These are phyloP conservation scores for Drosophila heteroneura DNA, from an alignment of 2,888 invertebrate genomes.

Conservation along the genomic window DNA sequence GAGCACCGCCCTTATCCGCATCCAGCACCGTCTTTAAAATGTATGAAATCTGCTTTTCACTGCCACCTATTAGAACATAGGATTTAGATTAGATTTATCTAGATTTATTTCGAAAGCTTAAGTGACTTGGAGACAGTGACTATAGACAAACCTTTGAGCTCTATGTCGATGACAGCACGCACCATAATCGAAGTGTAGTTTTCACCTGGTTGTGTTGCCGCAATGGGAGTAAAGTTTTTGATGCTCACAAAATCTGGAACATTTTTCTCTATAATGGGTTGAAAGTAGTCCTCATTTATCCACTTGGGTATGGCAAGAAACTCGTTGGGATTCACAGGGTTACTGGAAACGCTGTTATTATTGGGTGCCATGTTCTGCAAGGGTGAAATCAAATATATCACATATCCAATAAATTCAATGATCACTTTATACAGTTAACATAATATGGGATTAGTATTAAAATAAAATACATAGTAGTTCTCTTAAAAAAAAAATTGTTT, in stretches of 20 bases:
- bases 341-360: slow-evolving; percentile 7
- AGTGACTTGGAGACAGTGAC: background rate
- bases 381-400: background rate
- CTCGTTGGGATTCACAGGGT: slow-evolving; percentile 70
- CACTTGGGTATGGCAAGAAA: slow-evolving; percentile 69
- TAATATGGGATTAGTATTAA: too few relatives aligned
- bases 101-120: background rate
- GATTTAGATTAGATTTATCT: background rate
- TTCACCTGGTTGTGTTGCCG: slow-evolving; percentile 81
- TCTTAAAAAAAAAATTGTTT: too few relatives aligned
- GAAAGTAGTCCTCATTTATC: slow-evolving; percentile 75
- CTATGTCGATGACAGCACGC: slow-evolving; percentile 69
- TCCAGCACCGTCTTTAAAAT: slow-evolving; percentile 78
- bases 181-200: slow-evolving; percentile 83
- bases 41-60: slow-evolving; percentile 64
- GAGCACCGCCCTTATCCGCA: slow-evolving; percentile 40
- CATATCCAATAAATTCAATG: background rate
- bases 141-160: slow-evolving; percentile 67
- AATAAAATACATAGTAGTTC: too few relatives aligned
- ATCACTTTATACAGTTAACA: background rate
- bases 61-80: slow-evolving; percentile 53
- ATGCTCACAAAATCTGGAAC: slow-evolving; percentile 51
- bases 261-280: slow-evolving; percentile 67
- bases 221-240: slow-evolving; percentile 62
- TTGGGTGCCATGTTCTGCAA: slow-evolving; percentile 45